Conservation (phyloP, 2,113 vertebrate genomes). For the Gavia stellata region DNA sequence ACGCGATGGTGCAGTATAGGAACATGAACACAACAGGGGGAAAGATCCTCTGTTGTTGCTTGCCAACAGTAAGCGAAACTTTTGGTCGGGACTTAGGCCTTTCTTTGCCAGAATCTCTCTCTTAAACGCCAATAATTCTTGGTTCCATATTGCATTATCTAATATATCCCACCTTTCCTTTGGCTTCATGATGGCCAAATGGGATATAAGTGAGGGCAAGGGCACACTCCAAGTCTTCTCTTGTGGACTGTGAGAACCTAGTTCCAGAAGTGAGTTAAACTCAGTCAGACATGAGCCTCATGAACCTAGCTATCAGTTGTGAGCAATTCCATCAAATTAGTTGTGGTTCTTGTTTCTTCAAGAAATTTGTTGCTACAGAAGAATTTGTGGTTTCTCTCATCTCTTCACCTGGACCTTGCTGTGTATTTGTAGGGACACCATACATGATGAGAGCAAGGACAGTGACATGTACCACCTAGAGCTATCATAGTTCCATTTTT, state of each 20-base stretch:
- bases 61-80: background rate
- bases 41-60: background rate
- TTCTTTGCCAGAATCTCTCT: background rate
- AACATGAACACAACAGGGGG: background rate
- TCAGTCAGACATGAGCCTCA: background rate
- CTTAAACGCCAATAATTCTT: background rate
- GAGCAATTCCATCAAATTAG: background rate
- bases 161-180: background rate
- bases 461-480: background rate
- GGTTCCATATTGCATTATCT: background rate
- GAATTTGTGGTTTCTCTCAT: background rate
- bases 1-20: background rate
- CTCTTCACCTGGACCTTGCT: background rate
- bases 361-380: background rate
- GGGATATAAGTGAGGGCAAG: background rate
- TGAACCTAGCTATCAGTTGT: background rate
- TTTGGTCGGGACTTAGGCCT: background rate
- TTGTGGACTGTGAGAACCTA: background rate
- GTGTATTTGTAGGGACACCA: background rate
- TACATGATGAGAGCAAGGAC: background rate
- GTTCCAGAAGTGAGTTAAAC: background rate
- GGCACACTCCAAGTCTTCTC: background rate
- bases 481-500: background rate
- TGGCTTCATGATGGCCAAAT: background rate
- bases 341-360: background rate